Conservation (phyloP, 2,888 invertebrate species). For the Parnassius orleans region DNA sequence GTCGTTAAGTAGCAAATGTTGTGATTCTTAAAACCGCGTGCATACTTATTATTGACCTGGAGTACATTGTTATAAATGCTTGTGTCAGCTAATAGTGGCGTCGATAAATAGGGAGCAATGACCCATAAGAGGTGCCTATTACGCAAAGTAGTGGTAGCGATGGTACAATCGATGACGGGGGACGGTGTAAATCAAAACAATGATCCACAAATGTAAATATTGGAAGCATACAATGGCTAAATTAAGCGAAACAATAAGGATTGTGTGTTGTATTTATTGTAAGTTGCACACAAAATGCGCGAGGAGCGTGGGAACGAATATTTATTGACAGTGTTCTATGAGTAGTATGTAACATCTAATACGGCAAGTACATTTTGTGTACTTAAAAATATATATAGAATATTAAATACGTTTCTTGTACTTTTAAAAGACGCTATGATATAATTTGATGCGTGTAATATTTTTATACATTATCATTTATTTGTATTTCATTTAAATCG, state of each 20-base stretch:
- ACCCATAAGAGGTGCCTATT: slow-evolving; percentile 26
- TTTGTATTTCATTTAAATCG: no score
- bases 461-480: no score
- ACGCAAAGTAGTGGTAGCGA: slow-evolving; percentile 29
- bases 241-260: slow-evolving; percentile 78
- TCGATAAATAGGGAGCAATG: slow-evolving; percentile 22
- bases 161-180: slow-evolving; percentile 35
- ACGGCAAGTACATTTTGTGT: no score
- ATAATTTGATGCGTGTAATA: no score
- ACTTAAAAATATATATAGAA: no score
- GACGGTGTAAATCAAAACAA: slow-evolving; percentile 51
- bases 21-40: neutral
- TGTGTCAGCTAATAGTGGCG: slow-evolving; percentile 5
- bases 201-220: slow-evolving; percentile 70
- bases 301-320: slow-evolving; percentile 70
- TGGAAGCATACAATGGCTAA: slow-evolving; percentile 71
- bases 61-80: slow-evolving; percentile 11
- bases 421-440: no score
- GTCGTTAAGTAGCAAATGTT: neutral
- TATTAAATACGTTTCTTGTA: no score
- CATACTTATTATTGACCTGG: slow-evolving; percentile 3
- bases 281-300: slow-evolving; percentile 67
- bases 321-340: slow-evolving; percentile 22
- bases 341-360: neutral
- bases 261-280: slow-evolving; percentile 71